Evolutionary conservation across 2,888 invertebrate species (phyloP).

Genomic region (Leptura quadrifasciata): DNA sequence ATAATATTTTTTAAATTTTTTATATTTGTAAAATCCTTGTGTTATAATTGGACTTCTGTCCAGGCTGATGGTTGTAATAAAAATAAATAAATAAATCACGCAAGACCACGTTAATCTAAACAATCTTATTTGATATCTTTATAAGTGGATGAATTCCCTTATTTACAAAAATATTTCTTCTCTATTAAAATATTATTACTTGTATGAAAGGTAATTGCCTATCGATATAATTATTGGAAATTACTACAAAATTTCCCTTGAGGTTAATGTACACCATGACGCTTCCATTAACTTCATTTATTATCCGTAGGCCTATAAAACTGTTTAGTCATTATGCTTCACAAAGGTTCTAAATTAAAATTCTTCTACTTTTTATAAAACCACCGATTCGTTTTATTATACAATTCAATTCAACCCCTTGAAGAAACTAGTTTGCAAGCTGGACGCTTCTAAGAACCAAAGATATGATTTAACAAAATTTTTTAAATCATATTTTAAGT

Average conservation of each 20-base stretch:
- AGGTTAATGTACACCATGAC: slow-evolving; percentile 38
- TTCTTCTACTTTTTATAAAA: slow-evolving; percentile 44
- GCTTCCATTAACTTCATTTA: slow-evolving; percentile 20
- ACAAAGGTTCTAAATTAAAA: slow-evolving; percentile 45
- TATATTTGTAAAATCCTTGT: no score
- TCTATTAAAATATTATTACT: background rate
- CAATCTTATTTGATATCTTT: no score
- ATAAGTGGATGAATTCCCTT: no score
- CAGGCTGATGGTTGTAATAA: no score
- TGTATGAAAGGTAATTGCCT: background rate
- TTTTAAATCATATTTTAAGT: no score
- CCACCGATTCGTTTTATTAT: slow-evolving; percentile 33
- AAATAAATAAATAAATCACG: no score
- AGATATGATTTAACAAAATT: background rate
- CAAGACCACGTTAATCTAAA: no score
- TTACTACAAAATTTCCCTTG: slow-evolving; percentile 33
- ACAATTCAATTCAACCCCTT: slow-evolving; percentile 36
- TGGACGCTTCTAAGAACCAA: background rate
- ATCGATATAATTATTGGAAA: background rate
- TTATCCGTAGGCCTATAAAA: slow-evolving; percentile 24
- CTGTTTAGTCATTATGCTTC: slow-evolving; percentile 44
- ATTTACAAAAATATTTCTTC: background rate
- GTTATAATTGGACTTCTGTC: no score
- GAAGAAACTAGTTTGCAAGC: slow-evolving; percentile 9
- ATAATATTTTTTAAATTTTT: no score